Evolutionary conservation across 2,888 invertebrate genomes (phyloP).

Genomic region (Habrosyne pyritoides): DNA sequence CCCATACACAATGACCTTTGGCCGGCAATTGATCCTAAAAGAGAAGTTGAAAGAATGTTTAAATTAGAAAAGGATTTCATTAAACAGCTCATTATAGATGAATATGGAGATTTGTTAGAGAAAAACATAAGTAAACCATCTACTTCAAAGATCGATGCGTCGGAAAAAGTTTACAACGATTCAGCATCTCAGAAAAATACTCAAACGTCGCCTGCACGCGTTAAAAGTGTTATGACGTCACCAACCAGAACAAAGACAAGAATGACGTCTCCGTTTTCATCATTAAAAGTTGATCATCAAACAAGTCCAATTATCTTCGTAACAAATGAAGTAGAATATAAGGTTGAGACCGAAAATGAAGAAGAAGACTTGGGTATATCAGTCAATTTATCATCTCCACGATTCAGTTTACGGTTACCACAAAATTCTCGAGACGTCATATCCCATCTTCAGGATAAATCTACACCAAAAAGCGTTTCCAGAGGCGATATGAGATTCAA

Average conservation of each 20-base stretch:
- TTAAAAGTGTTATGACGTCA: conserved; percentile 75
- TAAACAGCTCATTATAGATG: conserved; percentile 70
- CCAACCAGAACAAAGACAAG: conserved; percentile 71
- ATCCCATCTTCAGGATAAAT: conserved; percentile 51
- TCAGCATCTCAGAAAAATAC: conserved; percentile 67
- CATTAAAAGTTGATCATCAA: conserved; percentile 58
- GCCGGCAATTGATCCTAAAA: conserved; percentile 61
- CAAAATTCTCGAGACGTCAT: conserved; percentile 62
- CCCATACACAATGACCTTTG: conserved; percentile 72
- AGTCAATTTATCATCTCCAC: conserved; percentile 71
- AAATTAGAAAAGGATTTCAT: conserved; percentile 75
- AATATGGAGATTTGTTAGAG: conserved; percentile 70
- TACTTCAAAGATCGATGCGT: conserved; percentile 49
- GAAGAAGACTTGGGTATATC: conserved; percentile 60
- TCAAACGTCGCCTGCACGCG: conserved; percentile 75
- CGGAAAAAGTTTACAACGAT: conserved; percentile 47
- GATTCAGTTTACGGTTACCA: conserved; percentile 71
- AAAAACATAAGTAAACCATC: conserved; percentile 68
- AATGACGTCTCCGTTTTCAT: conserved; percentile 68
- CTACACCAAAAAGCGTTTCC: conserved; percentile 24
- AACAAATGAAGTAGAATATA: conserved; percentile 44
- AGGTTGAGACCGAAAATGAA: conserved; percentile 43
- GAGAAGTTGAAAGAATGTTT: conserved; percentile 69
- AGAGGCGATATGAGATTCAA: conserved; percentile 16
- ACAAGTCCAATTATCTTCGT: conserved; percentile 63